A percentile compares a stretch with the other conserved stretches of the same genome.
Conservation (phyloP, 92 coral and sea anemone species). For the Actinernus sp. region DNA sequence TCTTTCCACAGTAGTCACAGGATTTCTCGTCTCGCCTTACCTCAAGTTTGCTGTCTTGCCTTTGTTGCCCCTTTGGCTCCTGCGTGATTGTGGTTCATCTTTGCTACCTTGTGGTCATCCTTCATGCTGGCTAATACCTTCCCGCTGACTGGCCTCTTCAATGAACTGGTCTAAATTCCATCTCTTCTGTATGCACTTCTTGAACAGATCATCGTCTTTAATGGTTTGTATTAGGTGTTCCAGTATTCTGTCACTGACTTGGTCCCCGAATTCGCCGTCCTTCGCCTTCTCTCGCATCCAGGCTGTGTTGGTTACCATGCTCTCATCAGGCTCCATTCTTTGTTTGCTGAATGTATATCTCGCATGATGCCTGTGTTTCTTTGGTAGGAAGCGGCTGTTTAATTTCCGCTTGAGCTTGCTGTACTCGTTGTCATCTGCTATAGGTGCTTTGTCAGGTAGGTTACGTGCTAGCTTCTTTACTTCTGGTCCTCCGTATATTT, state of each 20-base stretch:
- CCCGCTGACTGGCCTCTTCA: slow-evolving; percentile 53
- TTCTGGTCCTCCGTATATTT: no score
- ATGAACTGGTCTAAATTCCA: slow-evolving; percentile 61
- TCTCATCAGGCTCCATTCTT: slow-evolving; percentile 28
- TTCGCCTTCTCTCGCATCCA: slow-evolving; percentile 52
- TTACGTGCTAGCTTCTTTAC: no score
- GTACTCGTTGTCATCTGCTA: slow-evolving; percentile 51
- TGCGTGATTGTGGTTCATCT: slow-evolving; percentile 71
- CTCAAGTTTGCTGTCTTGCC: slow-evolving; percentile 10
- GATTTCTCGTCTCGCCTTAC: not conserved
- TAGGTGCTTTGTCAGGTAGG: no score
- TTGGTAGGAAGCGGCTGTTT: slow-evolving; percentile 38
- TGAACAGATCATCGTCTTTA: slow-evolving; percentile 54
- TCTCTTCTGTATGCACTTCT: slow-evolving; percentile 46
- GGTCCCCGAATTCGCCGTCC: no score
- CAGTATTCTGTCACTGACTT: no score
- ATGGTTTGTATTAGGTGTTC: no score
- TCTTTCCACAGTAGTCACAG: slow-evolving; percentile 62
- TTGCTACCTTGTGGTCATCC: no score
- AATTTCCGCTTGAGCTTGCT: slow-evolving; percentile 40
- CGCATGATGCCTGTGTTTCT: slow-evolving; percentile 68
- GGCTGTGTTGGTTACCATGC: slow-evolving; percentile 47
- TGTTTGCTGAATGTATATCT: slow-evolving; percentile 56
- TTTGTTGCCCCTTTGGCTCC: no score
- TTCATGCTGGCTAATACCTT: no score